A percentile compares a stretch with the other conserved stretches of the same genome.
Conservation (phyloP, 1,140 invertebrate genomes). For the Trissolcus basalis region DNA sequence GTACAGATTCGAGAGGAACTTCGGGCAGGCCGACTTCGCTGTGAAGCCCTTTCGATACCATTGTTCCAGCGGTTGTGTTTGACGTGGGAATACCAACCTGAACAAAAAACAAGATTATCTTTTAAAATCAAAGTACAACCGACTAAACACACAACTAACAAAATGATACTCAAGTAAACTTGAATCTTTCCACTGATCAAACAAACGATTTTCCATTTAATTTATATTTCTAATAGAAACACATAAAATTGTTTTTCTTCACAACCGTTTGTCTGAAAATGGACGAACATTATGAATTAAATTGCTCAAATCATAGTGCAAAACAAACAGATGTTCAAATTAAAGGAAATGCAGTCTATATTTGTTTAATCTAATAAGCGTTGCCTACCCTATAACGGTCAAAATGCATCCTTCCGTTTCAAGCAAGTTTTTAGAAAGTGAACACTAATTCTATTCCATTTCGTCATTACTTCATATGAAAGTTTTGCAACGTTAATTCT, state of each 20-base stretch:
- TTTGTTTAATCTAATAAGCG: slow-evolving; percentile 2
- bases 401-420: slow-evolving; percentile 5
- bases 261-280: neutral
- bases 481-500: neutral
- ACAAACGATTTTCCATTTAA: too few species aligned
- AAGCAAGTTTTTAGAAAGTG: slow-evolving; percentile 1
- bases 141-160: too few species aligned
- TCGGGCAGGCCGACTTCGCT: slow-evolving; percentile 72
- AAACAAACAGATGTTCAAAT: neutral
- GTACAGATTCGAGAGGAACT: slow-evolving; percentile 65
- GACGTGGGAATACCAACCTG: slow-evolving; percentile 79
- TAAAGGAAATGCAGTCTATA: neutral
- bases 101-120: slow-evolving; percentile 4
- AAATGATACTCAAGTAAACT: too few species aligned
- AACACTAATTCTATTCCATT: neutral
- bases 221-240: too few species aligned
- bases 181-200: too few species aligned
- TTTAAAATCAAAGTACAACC: neutral
- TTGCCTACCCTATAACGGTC: neutral
- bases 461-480: neutral
- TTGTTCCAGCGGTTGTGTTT: slow-evolving; percentile 9
- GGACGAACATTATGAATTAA: neutral
- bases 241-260: too few species aligned
- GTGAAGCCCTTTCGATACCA: slow-evolving; percentile 66
- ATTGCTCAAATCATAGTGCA: neutral